These are phyloP conservation scores for Deilephila porcellus DNA, from an alignment of 2,888 invertebrate species.

Conservation along the genomic window DNA sequence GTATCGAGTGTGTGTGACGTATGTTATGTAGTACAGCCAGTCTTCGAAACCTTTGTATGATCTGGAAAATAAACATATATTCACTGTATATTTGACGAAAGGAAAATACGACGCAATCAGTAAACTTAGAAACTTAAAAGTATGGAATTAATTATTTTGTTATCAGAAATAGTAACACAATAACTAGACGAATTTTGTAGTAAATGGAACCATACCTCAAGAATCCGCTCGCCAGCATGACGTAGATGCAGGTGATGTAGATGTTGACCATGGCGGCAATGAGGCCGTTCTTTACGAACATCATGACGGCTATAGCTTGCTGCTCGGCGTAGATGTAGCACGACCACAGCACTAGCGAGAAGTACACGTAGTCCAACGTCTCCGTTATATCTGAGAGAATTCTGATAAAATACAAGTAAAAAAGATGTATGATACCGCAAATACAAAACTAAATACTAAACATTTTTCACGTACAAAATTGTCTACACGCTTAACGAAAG, in stretches of 20 bases:
- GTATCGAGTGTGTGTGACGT: constrained; percentile 91
- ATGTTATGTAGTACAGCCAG: constrained; percentile 92
- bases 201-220: constrained; percentile 82
- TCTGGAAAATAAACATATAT: constrained; percentile 66
- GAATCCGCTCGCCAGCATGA: constrained; percentile 90
- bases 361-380: constrained; percentile 86
- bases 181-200: too few relatives aligned
- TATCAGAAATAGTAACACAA: too few relatives aligned
- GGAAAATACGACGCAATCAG: too few relatives aligned
- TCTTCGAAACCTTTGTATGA: constrained; percentile 91
- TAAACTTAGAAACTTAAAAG: too few relatives aligned
- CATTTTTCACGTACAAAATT: neutral
- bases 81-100: too few relatives aligned
- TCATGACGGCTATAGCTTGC: constrained; percentile 91
- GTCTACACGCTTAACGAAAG: neutral
- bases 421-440: neutral
- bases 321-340: constrained; percentile 94
- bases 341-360: constrained; percentile 91
- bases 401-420: constrained; percentile 56
- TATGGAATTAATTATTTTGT: too few relatives aligned
- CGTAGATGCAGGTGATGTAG: constrained; percentile 90
- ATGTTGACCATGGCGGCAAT: constrained; percentile 91
- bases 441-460: too few relatives aligned
- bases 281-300: constrained; percentile 91
- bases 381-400: constrained; percentile 84